Evolutionary conservation across 1,140 invertebrate species (phyloP).

Genomic region (Achroia grisella): DNA sequence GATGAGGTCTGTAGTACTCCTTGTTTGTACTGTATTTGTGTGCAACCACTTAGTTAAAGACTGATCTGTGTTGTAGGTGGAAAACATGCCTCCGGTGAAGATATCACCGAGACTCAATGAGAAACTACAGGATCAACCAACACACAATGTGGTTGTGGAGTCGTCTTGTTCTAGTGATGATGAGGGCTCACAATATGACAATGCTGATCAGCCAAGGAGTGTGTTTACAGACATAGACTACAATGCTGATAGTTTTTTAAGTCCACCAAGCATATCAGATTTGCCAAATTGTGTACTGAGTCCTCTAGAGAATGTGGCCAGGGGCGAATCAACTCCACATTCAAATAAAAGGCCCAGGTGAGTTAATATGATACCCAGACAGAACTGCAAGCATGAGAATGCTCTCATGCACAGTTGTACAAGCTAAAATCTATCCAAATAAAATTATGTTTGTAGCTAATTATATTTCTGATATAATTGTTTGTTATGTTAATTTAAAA

Average conservation of each 20-base stretch:
- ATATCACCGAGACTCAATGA: slow-evolving; percentile 38
- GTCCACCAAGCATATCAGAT: slow-evolving; percentile 65
- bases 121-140: slow-evolving; percentile 37
- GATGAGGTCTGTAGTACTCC: slow-evolving; percentile 49
- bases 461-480: background rate
- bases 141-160: slow-evolving; percentile 58
- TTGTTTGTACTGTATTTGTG: background rate
- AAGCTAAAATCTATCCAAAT: no score
- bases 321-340: slow-evolving; percentile 63
- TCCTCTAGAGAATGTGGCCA: slow-evolving; percentile 63
- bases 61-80: slow-evolving; percentile 32
- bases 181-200: slow-evolving; percentile 37
- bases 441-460: no score
- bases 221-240: slow-evolving; percentile 58
- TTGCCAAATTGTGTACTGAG: slow-evolving; percentile 59
- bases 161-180: slow-evolving; percentile 65
- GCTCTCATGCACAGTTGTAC: no score
- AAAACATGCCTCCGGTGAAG: slow-evolving; percentile 59
- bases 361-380: slow-evolving; percentile 4
- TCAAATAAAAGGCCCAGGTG: slow-evolving; percentile 61
- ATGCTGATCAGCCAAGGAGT: slow-evolving; percentile 46
- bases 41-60: background rate
- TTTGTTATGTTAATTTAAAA: background rate
- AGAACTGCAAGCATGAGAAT: no score
- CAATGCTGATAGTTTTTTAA: slow-evolving; percentile 60